A percentile compares a stretch with the other conserved stretches of the same genome.
Conservation (phyloP, 2,888 invertebrate genomes). For the Apomyelois bistriatella region DNA sequence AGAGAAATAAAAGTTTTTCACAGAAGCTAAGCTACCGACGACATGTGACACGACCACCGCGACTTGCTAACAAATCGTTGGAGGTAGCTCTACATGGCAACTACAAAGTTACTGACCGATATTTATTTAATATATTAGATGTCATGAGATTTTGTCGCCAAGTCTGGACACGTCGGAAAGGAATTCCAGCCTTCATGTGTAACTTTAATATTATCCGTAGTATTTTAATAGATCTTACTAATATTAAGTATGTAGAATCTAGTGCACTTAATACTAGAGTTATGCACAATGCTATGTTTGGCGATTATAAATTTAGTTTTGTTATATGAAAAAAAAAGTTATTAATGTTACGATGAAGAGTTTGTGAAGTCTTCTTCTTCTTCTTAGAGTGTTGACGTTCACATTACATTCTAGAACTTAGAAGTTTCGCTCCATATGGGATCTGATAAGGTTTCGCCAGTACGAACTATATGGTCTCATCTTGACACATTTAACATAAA, state of each 20-base stretch:
- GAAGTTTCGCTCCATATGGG: too few relatives aligned
- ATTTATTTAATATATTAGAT: conserved; percentile 6
- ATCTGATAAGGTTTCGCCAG: too few relatives aligned
- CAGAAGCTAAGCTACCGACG: not conserved
- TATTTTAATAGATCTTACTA: conserved; percentile 7
- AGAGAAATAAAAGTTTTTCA: not conserved
- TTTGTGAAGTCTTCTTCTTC: too few relatives aligned
- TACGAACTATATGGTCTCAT: too few relatives aligned
- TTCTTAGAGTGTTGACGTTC: too few relatives aligned
- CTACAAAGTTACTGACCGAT: not conserved
- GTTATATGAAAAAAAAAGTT: too few relatives aligned
- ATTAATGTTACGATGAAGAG: too few relatives aligned
- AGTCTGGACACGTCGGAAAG: not conserved
- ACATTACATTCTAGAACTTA: too few relatives aligned
- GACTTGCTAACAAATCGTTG: not conserved
- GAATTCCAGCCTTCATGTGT: not conserved
- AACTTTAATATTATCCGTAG: not conserved
- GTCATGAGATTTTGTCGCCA: not conserved
- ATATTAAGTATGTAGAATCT: not conserved
- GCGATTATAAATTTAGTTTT: not conserved
- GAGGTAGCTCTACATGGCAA: not conserved
- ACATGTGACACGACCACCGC: not conserved
- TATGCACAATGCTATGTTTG: not conserved
- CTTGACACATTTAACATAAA: too few relatives aligned
- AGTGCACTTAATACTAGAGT: not conserved